Percentiles rank a stretch among this genome's conserved stretches.
Conservation (phyloP, 2,113 vertebrate species). For the Delphinus delphis region DNA sequence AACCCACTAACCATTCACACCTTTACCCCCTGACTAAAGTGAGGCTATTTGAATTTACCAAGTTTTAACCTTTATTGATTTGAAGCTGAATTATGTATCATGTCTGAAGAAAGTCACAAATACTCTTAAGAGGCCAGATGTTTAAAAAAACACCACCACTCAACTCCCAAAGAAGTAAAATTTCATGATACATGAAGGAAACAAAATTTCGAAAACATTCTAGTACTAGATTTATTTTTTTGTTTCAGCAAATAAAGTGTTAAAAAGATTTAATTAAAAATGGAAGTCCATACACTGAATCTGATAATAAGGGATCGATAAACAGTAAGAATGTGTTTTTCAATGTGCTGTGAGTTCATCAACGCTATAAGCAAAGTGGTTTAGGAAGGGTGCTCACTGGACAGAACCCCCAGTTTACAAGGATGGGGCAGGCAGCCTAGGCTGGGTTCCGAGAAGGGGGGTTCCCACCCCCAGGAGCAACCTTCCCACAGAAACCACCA, state of each 20-base stretch:
- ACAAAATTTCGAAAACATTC: background rate
- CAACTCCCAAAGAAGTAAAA: background rate
- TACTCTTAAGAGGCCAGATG: background rate
- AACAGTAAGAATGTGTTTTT: background rate
- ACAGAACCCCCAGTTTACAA: background rate
- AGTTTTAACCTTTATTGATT: background rate
- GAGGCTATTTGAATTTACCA: background rate
- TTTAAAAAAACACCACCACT: background rate
- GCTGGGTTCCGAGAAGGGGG: no score
- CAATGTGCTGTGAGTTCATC: background rate
- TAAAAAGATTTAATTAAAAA: background rate
- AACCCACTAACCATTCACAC: background rate
- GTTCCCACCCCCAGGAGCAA: background rate
- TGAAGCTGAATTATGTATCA: background rate
- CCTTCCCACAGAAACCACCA: background rate
- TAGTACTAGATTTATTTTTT: background rate
- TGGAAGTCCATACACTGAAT: background rate
- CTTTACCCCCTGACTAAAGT: accelerated
- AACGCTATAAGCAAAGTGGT: background rate
- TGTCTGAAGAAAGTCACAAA: background rate
- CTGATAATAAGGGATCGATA: background rate
- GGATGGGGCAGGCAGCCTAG: background rate
- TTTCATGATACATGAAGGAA: background rate
- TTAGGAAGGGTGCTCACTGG: background rate
- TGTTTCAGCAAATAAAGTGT: background rate